A percentile compares a stretch with the other conserved stretches of the same genome.
Conservation (phyloP, 1,140 invertebrate species). For the Drosophila guanche region DNA sequence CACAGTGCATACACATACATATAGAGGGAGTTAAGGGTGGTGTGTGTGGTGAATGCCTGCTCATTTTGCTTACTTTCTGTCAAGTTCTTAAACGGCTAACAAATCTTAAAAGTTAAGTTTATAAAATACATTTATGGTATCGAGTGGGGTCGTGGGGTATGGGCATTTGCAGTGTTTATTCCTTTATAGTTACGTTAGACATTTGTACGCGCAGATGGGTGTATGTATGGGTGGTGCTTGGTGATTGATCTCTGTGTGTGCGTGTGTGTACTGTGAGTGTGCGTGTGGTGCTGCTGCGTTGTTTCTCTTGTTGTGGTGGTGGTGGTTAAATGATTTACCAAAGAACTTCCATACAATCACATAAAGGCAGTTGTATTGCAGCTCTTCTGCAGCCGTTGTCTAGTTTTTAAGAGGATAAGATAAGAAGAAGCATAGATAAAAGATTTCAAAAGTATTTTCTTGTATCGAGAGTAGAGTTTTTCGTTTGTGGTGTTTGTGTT, state of each 20-base stretch:
- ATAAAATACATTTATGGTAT: conserved; percentile 15
- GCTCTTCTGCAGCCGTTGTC: conserved; percentile 80
- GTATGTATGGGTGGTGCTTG: conserved; percentile 6
- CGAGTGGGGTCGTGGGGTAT: neutral
- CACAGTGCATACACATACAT: conserved; percentile 67
- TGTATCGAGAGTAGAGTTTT: conserved; percentile 10
- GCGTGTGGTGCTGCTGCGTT: conserved; percentile 20
- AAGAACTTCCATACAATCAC: conserved; percentile 83
- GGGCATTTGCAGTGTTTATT: conserved; percentile 3
- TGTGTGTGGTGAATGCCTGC: conserved; percentile 20
- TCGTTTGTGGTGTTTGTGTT: conserved; percentile 32
- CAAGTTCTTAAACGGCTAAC: conserved; percentile 16
- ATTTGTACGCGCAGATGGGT: conserved; percentile 24
- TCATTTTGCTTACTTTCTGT: conserved; percentile 37
- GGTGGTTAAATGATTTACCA: conserved; percentile 78
- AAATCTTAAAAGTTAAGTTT: conserved; percentile 16
- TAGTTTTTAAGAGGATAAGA: conserved; percentile 55
- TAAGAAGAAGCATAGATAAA: conserved; percentile 77
- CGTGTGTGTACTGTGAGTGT: conserved; percentile 2
- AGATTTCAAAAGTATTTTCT: conserved; percentile 50
- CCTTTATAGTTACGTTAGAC: conserved; percentile 29
- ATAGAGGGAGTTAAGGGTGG: conserved; percentile 16
- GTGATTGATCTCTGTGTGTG: no score
- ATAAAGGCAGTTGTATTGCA: conserved; percentile 83
- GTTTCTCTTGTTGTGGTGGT: conserved; percentile 39